Base-by-base conservation (phyloP, 2,888 invertebrate genomes). In the Prostheceraeus crozeri region DNA sequence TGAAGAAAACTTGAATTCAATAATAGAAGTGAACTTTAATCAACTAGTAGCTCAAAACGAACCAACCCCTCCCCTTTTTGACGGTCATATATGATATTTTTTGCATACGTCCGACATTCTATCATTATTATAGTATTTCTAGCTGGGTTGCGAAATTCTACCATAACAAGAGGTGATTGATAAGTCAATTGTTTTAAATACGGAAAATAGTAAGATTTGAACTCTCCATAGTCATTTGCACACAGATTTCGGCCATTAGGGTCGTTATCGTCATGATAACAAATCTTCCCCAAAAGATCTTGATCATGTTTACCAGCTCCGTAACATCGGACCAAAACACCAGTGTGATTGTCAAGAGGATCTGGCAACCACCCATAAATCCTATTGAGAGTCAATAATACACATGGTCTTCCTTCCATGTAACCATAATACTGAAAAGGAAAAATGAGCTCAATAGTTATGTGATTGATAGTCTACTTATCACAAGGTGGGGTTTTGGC, bases 181-280 rank as follows among this genome's bases (percentile, higher is more conserved):
- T 77, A 80, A 48, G 75, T 76, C 56, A 74, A 71, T 67, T 77
- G 76, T 65, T 76, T 77, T 30, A 72, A 68, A 68, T 76, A 80
- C 6, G 79, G 79, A 67, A 75, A 79, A 68, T 73, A 79, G 62
- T 74, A 73, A 67, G 89, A 89, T 68, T 86, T 84, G 67, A 79
- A 76, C 16, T 27, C 28, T 1, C 61, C 61, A 11, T 30, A 33
- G 23, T 40, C 54, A 21, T 14, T 27, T n/a, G 21, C 61, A 19
- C 48, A 48, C 4, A 14, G n/a, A n/a, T n/a, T n/a, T n/a, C n/a
- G n/a, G 19, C 25, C 36, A 8, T 60, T 30, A n/a, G 19, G 16
- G 6, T 21, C 33, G 10, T 36, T 23, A 16, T 35, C 45, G 33
- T 60, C 60, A 40, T 62, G 54, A 40, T 61, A 61, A 19, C 61